phyloP scores from a whole-genome alignment of 1,140 invertebrate species.

The Lasaia peninsularis region DNA sequence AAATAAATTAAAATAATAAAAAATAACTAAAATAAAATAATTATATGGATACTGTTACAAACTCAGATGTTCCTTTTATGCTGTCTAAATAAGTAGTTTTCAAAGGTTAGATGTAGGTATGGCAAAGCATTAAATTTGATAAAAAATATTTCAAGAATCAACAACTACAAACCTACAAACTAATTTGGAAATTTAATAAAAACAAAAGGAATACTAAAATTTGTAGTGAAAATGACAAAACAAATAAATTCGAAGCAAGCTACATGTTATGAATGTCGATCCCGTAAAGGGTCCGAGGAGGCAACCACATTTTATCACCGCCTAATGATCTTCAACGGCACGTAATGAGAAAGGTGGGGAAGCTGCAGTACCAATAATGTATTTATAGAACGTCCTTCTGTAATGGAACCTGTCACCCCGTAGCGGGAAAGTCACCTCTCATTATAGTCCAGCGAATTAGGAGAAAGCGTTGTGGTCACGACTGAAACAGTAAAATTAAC shows the following conservation, averaged over 20 bases:
- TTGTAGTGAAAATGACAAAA: not conserved
- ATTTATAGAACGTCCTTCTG: constrained; percentile 60
- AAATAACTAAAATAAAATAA: too few species aligned
- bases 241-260: constrained; percentile 8
- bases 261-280: constrained; percentile 37
- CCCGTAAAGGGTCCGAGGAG: constrained; percentile 23
- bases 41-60: too few species aligned
- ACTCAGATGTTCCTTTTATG: too few species aligned
- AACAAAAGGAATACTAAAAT: too few species aligned
- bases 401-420: constrained; percentile 56
- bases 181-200: too few species aligned
- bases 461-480: constrained; percentile 32
- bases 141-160: too few species aligned
- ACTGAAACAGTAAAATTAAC: constrained; percentile 20
- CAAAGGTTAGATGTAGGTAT: too few species aligned
- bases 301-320: constrained; percentile 53
- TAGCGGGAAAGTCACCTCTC: constrained; percentile 38
- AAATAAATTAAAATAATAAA: too few species aligned
- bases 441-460: constrained; percentile 47
- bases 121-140: too few species aligned
- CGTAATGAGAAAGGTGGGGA: constrained; percentile 52
- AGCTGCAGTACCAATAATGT: constrained; percentile 58
- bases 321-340: constrained; percentile 56
- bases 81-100: too few species aligned
- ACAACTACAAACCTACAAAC: too few species aligned